Percentiles rank a stretch among this genome's conserved stretches.
Conservation (phyloP, 2,797 vertebrate genomes). For the Smutsia temminckii region DNA sequence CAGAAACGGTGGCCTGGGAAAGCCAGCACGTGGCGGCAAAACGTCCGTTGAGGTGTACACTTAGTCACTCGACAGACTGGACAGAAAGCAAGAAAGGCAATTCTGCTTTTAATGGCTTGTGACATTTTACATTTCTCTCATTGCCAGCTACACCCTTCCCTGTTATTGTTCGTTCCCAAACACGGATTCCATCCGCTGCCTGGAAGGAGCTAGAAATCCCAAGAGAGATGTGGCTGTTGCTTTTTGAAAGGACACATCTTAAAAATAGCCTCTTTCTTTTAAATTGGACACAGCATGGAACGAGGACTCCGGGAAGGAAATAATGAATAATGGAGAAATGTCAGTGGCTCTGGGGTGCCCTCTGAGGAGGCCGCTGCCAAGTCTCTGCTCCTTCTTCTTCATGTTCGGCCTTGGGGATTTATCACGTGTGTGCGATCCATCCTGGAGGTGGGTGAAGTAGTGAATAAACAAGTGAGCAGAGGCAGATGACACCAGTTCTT, state of each 20-base stretch:
- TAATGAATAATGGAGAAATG: conserved; percentile 63
- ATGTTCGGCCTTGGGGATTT: rapidly evolving
- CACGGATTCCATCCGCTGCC: not conserved
- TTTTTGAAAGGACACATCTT: conserved; percentile 46
- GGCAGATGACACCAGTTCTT: rapidly evolving
- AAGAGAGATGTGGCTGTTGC: not conserved
- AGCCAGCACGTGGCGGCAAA: not conserved
- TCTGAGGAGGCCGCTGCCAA: not conserved
- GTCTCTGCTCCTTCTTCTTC: not conserved
- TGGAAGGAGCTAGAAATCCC: not conserved
- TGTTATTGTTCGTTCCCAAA: not conserved
- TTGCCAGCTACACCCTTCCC: not conserved
- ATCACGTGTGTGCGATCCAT: not conserved
- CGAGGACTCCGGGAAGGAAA: not conserved
- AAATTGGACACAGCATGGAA: not conserved
- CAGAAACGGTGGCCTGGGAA: not conserved
- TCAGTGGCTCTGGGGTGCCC: not conserved
- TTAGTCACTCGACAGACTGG: not conserved
- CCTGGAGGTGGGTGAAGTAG: no score
- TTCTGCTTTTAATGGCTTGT: not conserved
- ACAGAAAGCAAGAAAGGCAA: rapidly evolving
- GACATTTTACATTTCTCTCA: not conserved
- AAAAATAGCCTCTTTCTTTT: conserved; percentile 54
- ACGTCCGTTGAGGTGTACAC: rapidly evolving
- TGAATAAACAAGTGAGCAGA: not conserved